Evolutionary conservation across 1,140 invertebrate species (phyloP), one percentile per base, ranked within the genome.

Genomic region (Megalonaias nervosa): DNA sequence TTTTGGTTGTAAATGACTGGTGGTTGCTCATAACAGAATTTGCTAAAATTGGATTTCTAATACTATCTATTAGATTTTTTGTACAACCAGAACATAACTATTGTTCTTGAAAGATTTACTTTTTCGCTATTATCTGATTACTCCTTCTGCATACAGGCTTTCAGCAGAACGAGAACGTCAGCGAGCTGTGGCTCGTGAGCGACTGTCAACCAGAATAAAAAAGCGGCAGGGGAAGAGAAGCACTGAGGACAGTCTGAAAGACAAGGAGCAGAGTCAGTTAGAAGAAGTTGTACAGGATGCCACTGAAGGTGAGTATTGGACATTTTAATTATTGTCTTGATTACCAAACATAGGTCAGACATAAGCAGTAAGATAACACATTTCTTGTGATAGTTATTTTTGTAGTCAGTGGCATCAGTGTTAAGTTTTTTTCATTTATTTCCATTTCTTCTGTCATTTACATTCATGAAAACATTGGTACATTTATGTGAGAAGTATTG

Each of bases 131-230:
- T 48, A 9, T 48, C 38, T 48, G 38, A 48, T 48, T 48, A 48
- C 6, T 48, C 38, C 38, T 38, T 61, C 38, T 23, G 67, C 16
- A 74, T 81, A 11, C 67, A 87, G 87, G 67, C 74, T 87, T 59
- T 60, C 77, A 64, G 79, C 79, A 55, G 84, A 88, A 26, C 78
- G 82, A 38, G 84, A 87, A 19, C 70, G 85, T 67, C 86, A 87
- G 77, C 82, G 80, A 67, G 82, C 80, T 65, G 67, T 87, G 26
- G 87, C 87, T 11, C 80, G 76, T 56, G 82, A 87, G 60, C 81
- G 88, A 68, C 67, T 88, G 58, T 84, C 82, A 58, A 82, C 81
- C 16, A 70, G 77, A 58, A 81, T 74, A 67, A 74, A 76, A 59
- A 67, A 79, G 14, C 67, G 84, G 72, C 79, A 74, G 68, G 78